Evolutionary conservation across 2,888 invertebrate species (phyloP), one percentile per base, ranked within the genome.

Genomic region (Andricus curvator): DNA sequence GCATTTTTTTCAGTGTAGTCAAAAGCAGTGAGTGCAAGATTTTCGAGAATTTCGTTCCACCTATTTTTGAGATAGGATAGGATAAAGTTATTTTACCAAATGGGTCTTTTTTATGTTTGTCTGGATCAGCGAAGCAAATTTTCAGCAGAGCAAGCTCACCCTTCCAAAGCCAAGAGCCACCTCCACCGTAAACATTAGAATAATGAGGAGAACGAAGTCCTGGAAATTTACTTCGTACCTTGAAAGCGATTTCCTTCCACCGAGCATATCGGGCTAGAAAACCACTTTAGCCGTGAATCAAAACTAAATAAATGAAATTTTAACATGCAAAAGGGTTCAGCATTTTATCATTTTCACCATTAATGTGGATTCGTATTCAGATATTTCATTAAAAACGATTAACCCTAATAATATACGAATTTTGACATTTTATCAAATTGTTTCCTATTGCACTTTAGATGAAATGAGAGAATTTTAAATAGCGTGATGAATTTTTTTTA

Each of bases 201-300:
- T 89, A 89, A 85, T 89, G 88, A 88, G 87, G 84, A 87, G 87
- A 87, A 88, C 85, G 89, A 87, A 87, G 86, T 87, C 84, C 84
- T 83, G 87, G 84, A 85, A 88, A 89, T 84, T 84, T 90, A 88
- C 85, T 85, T 86, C 80, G 80, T 81, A 81, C 84, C 83, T 83
- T 87, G 81, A 82, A 68, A 81, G 80, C 83, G 76, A 86, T 66
- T 86, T 83, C 80, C 88, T 89, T 90, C 92, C 92, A 92, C 91
- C 91, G 91, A 89, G 89, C 86, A 87, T 91, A 91, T 88, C 92
- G 91, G 86, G 92, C 92, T 92, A 91, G 82, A 91, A 91, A 90
- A 90, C 85, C 80, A 86, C 89, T 87, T 82, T 68, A 78, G 83
- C 80, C 81, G 51, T 81, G n/a, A 81, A 77, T 79, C 64, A 67